Evolutionary conservation across 1,140 invertebrate genomes (phyloP).

Genomic region (Fopius arisanus): DNA sequence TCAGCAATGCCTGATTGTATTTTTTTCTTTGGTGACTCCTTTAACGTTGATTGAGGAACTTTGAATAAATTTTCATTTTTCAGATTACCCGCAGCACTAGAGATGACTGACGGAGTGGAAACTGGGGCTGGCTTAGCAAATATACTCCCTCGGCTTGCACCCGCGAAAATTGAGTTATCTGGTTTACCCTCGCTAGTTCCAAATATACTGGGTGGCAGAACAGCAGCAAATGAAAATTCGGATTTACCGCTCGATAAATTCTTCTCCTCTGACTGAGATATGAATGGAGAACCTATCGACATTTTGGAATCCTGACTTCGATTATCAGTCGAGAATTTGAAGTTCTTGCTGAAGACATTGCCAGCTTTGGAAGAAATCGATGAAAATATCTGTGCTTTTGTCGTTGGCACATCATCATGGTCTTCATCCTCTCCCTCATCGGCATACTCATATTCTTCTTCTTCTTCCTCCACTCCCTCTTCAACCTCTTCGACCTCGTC

Average conservation of each 20-base stretch:
- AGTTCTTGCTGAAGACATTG: not conserved
- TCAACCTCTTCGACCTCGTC: not conserved
- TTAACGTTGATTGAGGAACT: not conserved
- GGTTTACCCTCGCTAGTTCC: not conserved
- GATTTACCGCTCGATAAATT: not conserved
- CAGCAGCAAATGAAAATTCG: not conserved
- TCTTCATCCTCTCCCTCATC: not conserved
- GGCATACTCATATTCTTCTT: not conserved
- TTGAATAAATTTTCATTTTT: not conserved
- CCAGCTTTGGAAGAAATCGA: not conserved
- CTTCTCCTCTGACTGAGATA: not conserved
- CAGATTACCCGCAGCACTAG: not conserved
- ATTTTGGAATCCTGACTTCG: not conserved
- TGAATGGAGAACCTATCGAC: not conserved
- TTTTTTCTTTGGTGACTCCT: not conserved
- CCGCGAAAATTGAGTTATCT: constrained; percentile 45
- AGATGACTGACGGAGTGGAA: constrained; percentile 42
- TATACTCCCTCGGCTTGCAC: constrained; percentile 32
- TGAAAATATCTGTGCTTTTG: not conserved
- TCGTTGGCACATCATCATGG: not conserved
- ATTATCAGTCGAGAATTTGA: not conserved
- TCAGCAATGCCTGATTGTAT: not conserved
- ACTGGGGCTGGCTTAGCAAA: constrained; percentile 41
- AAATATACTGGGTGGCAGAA: not conserved
- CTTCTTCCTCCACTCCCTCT: not conserved